Evolutionary conservation across 2,888 invertebrate genomes (phyloP).

Genomic region (Heteropelma amictum): DNA sequence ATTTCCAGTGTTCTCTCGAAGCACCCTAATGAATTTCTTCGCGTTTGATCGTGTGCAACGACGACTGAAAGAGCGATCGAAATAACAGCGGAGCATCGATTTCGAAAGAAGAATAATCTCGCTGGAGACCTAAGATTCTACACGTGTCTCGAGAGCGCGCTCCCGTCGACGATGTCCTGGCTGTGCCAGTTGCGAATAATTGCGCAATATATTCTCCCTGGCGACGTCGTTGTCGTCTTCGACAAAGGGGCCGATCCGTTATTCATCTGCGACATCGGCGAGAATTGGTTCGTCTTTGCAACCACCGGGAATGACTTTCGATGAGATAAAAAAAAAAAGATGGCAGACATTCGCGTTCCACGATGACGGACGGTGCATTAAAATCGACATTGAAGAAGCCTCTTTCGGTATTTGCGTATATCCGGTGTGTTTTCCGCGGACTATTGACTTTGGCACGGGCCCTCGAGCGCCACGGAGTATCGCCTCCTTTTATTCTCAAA

Average conservation of each 20-base stretch:
- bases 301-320: neutral
- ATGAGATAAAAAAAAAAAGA: neutral
- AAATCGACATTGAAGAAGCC: neutral
- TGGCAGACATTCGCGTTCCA: too few relatives aligned
- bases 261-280: neutral
- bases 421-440: slow-evolving; percentile 30
- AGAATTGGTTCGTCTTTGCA: neutral
- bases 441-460: slow-evolving; percentile 49
- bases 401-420: slow-evolving; percentile 15
- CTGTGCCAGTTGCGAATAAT: slow-evolving; percentile 28
- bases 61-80: slow-evolving; percentile 22
- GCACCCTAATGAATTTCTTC: too few relatives aligned
- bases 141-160: slow-evolving; percentile 21
- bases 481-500: slow-evolving; percentile 27
- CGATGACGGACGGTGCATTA: neutral
- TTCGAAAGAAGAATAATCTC: slow-evolving; percentile 40
- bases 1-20: too few relatives aligned
- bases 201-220: slow-evolving; percentile 25
- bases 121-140: slow-evolving; percentile 5
- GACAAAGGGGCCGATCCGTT: slow-evolving; percentile 2
- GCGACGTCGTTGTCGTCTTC: slow-evolving; percentile 17
- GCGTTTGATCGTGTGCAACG: too few relatives aligned
- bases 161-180: slow-evolving; percentile 17
- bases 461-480: neutral
- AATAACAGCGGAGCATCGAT: slow-evolving; percentile 41